Conservation (phyloP, 1,140 invertebrate genomes). For the Drosophila ambigua region DNA sequence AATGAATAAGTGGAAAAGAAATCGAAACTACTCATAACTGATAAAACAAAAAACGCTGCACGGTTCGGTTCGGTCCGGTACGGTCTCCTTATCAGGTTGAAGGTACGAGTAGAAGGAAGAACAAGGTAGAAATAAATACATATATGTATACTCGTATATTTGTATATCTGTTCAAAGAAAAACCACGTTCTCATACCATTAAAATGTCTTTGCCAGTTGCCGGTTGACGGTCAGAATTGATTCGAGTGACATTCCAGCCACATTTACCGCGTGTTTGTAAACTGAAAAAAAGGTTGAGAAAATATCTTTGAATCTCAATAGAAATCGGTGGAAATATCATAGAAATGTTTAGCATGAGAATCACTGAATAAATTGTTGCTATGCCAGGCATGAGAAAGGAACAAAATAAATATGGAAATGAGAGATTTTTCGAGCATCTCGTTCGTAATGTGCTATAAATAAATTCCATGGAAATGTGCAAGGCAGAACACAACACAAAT, state of each 20-base stretch:
- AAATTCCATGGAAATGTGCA: conserved; percentile 69
- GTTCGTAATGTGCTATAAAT: conserved; percentile 78
- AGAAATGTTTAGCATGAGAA: not conserved
- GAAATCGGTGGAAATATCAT: not conserved
- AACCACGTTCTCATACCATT: conserved; percentile 36
- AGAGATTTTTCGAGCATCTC: conserved; percentile 21
- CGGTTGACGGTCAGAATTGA: conserved; percentile 24
- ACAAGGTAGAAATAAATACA: conserved; percentile 21
- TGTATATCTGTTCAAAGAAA: conserved; percentile 18
- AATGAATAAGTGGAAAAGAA: conserved; percentile 26
- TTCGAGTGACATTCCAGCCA: no score
- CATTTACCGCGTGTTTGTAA: conserved; percentile 24
- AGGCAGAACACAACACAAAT: conserved; percentile 38
- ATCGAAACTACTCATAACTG: conserved; percentile 49
- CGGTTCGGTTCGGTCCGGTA: conserved; percentile 2
- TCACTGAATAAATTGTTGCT: no score
- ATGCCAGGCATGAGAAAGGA: not conserved
- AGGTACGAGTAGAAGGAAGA: conserved; percentile 3
- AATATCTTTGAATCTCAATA: conserved; percentile 5
- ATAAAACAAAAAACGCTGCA: conserved; percentile 46
- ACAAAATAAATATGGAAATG: conserved; percentile 16
- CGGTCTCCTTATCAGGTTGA: conserved; percentile 41
- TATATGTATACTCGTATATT: conserved; percentile 3
- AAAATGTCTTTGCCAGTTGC: conserved; percentile 37
- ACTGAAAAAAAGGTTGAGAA: conserved; percentile 30